A percentile compares a stretch with the other conserved stretches of the same genome.
phyloP scores from a whole-genome alignment of 2,888 invertebrate species.

The Pegoplata infirma region DNA sequence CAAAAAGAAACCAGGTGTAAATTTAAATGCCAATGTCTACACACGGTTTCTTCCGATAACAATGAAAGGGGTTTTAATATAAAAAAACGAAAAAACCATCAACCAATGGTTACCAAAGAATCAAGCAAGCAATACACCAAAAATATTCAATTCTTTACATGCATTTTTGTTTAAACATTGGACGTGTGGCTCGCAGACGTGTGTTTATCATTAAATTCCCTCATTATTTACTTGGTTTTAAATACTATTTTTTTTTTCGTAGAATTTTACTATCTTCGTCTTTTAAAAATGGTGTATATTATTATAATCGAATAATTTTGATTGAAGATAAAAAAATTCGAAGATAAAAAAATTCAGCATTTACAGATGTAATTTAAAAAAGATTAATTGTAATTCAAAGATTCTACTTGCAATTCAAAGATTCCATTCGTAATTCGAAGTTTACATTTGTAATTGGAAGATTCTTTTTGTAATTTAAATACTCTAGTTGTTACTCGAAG shows the following conservation, averaged over 20 bases:
- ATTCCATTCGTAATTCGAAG: too few relatives aligned
- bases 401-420: too few relatives aligned
- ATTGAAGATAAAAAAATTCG: too few relatives aligned
- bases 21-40: constrained; percentile 64
- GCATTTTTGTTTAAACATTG: constrained; percentile 39
- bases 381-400: too few relatives aligned
- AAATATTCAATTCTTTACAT: constrained; percentile 29
- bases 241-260: neutral
- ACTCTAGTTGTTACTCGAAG: too few relatives aligned
- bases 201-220: constrained; percentile 48
- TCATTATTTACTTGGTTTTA: constrained; percentile 38
- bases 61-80: constrained; percentile 20
- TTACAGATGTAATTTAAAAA: too few relatives aligned
- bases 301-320: too few relatives aligned
- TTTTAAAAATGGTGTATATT: constrained; percentile 26
- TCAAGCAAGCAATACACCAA: constrained; percentile 10
- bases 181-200: constrained; percentile 59
- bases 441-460: too few relatives aligned
- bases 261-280: constrained; percentile 9
- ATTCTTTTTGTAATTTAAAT: too few relatives aligned
- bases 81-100: constrained; percentile 51
- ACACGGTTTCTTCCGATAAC: constrained; percentile 5
- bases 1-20: constrained; percentile 74
- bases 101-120: constrained; percentile 12
- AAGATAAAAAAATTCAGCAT: too few relatives aligned